These are phyloP conservation scores for Lathamus discolor DNA, from an alignment of 2,113 vertebrate genomes.

Conservation along the genomic window DNA sequence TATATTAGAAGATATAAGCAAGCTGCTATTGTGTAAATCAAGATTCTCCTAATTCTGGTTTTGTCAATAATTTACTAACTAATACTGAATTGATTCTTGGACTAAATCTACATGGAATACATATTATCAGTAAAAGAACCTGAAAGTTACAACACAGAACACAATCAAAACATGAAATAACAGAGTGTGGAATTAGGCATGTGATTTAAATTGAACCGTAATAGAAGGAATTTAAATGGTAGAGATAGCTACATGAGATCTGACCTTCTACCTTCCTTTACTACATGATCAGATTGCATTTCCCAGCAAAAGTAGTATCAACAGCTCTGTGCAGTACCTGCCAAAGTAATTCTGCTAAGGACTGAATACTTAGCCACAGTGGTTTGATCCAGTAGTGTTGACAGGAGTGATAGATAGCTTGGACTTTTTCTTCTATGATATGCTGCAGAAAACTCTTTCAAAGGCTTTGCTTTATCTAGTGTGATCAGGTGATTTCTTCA, in stretches of 20 bases:
- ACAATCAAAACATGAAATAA: slow-evolving; percentile 1
- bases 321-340: not conserved
- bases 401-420: not conserved
- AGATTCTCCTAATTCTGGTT: slow-evolving; percentile 38
- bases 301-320: not conserved
- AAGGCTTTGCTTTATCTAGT: not conserved
- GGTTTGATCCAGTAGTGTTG: not conserved
- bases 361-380: not conserved
- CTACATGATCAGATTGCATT: not conserved
- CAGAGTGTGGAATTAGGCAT: not conserved
- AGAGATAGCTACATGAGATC: not conserved
- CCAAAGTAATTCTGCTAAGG: not conserved
- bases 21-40: not conserved
- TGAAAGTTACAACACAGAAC: not conserved
- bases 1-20: not conserved
- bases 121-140: not conserved
- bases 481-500: not conserved
- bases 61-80: not conserved
- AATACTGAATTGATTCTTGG: not conserved
- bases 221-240: not conserved
- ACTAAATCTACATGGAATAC: slow-evolving; percentile 14
- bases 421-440: not conserved
- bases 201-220: slow-evolving; percentile 16
- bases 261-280: not conserved
- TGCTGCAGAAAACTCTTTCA: not conserved